Base-by-base conservation (phyloP, 1,140 invertebrate species). In the Melitaea cinxia region DNA sequence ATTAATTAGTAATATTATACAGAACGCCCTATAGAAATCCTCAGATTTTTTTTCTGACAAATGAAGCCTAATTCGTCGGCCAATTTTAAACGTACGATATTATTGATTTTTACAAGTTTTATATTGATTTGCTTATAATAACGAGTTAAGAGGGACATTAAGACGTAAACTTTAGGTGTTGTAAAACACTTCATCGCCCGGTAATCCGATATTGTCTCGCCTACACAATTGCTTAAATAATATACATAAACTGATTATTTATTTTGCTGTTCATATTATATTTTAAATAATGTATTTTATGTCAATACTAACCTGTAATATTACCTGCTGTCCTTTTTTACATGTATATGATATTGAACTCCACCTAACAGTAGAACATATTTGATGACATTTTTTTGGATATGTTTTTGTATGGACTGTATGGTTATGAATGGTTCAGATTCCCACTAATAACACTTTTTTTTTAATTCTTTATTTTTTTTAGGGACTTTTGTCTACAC, bases 91-190 rank as follows among this genome's bases (percentile, higher is more conserved):
- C n/a, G 28, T 42, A 28, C n/a, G 15, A 57, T 26, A 57, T 57
- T 57, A 57, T 63, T 55, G 53, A 50, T 55, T 23, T 37, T 65
- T 56, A 35, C 23, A 19, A 45, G 30, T 56, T 64, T 65, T 42
- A 19, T 50, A 50, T 52, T 50, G 30, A 57, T 52, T 37, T 50
- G 33, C 45, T 56, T 45, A 30, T 47, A 64, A 64, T 57, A 65
- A 65, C 47, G 33, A 39, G 33, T 15, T 15, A 19, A 37, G 39
- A 49, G 26, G 53, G 39, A 30, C 54, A 45, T 57, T 65, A 33
- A 65, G 61, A 56, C 30, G 45, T 57, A 65, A 65, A 65, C 17
- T 65, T 65, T 57, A 57, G 62, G 53, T 57, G 54, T 65, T 65
- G 17, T 52, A 65, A 65, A 65, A 65, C 54, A 65, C 62, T 42